Evolutionary conservation across 2,113 vertebrate genomes (phyloP).

Genomic region (Toxostoma redivivum): DNA sequence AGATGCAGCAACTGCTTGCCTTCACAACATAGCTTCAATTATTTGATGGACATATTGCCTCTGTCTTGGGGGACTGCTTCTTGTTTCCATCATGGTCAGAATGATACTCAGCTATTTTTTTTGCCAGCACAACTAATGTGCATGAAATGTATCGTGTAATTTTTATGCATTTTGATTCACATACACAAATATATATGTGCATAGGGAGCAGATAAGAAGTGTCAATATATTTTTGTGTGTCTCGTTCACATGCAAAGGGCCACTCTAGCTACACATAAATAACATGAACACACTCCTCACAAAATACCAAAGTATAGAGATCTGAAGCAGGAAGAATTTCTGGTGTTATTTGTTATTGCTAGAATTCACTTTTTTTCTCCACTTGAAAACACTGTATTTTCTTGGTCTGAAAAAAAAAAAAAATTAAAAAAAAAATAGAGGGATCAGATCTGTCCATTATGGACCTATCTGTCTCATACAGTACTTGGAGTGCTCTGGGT

Average conservation of each 20-base stretch:
- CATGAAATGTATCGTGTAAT: neutral
- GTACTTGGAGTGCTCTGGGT: neutral
- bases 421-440: neutral
- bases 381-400: neutral
- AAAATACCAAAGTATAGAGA: neutral
- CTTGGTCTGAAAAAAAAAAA: neutral
- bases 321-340: neutral
- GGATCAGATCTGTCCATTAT: neutral
- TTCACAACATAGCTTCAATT: neutral
- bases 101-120: neutral
- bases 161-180: neutral
- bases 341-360: neutral
- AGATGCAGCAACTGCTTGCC: neutral
- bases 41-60: neutral
- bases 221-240: neutral
- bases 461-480: neutral
- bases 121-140: neutral
- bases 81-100: neutral
- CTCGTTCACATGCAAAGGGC: neutral
- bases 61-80: neutral
- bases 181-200: neutral
- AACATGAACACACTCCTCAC: accelerated
- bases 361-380: neutral
- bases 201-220: neutral
- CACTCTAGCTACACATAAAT: neutral